phyloP scores from a whole-genome alignment of 2,113 vertebrate species.

The Cairina moschata region DNA sequence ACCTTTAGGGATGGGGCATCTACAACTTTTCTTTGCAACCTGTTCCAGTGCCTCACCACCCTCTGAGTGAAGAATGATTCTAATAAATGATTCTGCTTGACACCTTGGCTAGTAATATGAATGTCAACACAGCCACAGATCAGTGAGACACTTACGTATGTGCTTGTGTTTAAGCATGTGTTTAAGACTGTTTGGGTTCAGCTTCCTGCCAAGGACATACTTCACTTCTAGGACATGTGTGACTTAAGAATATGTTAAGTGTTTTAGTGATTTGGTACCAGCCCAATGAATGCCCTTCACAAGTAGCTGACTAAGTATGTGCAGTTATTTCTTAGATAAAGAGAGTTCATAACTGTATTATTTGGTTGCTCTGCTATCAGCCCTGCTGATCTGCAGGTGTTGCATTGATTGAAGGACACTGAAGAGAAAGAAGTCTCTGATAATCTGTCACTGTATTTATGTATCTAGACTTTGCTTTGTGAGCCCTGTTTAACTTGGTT shows the following conservation, averaged over 20 bases:
- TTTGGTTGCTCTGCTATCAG: background rate
- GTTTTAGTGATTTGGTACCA: background rate
- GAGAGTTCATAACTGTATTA: fast-evolving
- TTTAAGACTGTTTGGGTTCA: background rate
- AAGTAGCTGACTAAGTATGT: background rate
- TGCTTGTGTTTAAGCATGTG: background rate
- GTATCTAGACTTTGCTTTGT: background rate
- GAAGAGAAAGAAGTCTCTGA: background rate
- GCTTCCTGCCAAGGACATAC: slow-evolving; percentile 4
- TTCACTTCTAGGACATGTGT: background rate
- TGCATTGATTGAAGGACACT: background rate
- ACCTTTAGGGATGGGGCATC: too few relatives aligned
- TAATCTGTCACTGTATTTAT: background rate
- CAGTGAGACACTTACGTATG: background rate
- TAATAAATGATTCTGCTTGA: background rate
- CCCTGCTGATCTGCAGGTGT: background rate
- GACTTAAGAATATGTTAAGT: slow-evolving; percentile 1
- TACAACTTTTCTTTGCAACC: too few relatives aligned
- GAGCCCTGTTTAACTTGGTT: background rate
- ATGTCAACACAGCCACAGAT: background rate
- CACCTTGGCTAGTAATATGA: background rate
- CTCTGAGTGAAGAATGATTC: too few relatives aligned
- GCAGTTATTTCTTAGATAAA: slow-evolving; percentile 4
- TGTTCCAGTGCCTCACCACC: too few relatives aligned
- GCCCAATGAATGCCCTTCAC: background rate